Evolutionary conservation across 64 coral and sea anemone species (phyloP), one percentile per base, ranked within the genome.

Genomic region (Porites lutea): DNA sequence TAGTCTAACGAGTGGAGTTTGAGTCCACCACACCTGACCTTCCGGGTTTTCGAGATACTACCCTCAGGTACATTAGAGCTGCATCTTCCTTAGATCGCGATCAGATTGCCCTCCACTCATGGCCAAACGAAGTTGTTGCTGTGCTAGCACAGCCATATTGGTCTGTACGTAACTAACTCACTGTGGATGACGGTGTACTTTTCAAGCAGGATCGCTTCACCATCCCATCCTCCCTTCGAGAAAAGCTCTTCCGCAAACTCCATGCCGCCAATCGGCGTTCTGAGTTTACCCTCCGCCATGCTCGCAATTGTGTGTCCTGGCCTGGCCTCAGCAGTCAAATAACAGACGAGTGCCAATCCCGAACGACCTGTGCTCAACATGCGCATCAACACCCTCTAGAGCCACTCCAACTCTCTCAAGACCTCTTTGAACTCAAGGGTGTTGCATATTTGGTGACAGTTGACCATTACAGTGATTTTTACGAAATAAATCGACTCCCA

Each of bases 401-500:
- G 76, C 92, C 77, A 82, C 65, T 88, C 45, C 11, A 82, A 82
- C 76, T 93, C 27, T 93, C 83, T 37, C 71, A 86, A 27, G 92
- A 89, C 69, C 57, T 89, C 66, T 89, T 94, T 59, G 87, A 89
- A 84, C 80, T 87, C 80, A 90, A 94, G 74, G 86, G 86, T 71
- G 13, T 5, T 51, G 47, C 91, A 8, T 93, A 93, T 68, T 13
- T 93, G 43, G 74, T 73, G n/a, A 69, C 20, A 19, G 66, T 6
- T 14, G 92, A 94, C 69, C 73, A 93, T 60, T 93, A 87, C 74
- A 79, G 83, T 57, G 83, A 93, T 14, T 93, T 93, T 50, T 93
- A 89, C 49, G 77, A 94, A 70, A 27, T 89, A 59, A 86, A 94
- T 52, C 78, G 21, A 55, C 92, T 89, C 19, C 65, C 67, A 54